Conservation (phyloP, 2,113 vertebrate species). For the Syrrhaptes paradoxus region DNA sequence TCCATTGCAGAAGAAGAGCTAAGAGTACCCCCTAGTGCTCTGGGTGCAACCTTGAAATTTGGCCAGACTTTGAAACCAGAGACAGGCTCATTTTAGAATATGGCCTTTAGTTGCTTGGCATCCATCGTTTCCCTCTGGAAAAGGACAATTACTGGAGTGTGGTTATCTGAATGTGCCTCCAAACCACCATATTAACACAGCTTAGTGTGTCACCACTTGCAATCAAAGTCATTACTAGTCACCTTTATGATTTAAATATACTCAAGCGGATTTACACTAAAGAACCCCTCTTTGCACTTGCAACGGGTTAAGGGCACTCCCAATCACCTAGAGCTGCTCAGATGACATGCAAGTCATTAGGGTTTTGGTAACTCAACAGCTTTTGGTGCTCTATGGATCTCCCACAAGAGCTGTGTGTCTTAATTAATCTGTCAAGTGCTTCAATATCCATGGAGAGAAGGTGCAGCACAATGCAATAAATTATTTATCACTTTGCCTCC, state of each 20-base stretch:
- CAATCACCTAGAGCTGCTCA: not conserved
- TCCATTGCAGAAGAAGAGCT: not conserved
- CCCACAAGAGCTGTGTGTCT: not conserved
- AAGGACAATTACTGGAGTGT: not conserved
- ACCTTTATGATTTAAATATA: not conserved
- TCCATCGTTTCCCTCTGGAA: not conserved
- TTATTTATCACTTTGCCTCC: not conserved
- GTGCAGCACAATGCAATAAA: not conserved
- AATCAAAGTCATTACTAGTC: not conserved
- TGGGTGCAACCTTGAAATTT: not conserved
- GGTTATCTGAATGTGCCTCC: not conserved
- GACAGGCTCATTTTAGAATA: not conserved
- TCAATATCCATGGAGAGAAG: conserved; percentile 2
- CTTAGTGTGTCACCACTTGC: not conserved
- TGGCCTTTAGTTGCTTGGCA: not conserved
- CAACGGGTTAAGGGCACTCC: not conserved
- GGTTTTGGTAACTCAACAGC: not conserved
- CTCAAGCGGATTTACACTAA: not conserved
- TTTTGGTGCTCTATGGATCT: not conserved
- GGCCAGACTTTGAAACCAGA: not conserved
- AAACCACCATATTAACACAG: not conserved
- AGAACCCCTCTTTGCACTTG: not conserved
- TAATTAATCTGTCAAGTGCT: conserved; percentile 30
- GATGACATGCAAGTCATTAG: not conserved
- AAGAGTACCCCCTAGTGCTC: conserved; percentile 30